Conservation (phyloP, 2,797 vertebrate species). For the Helicolenus hilgendorfi region DNA sequence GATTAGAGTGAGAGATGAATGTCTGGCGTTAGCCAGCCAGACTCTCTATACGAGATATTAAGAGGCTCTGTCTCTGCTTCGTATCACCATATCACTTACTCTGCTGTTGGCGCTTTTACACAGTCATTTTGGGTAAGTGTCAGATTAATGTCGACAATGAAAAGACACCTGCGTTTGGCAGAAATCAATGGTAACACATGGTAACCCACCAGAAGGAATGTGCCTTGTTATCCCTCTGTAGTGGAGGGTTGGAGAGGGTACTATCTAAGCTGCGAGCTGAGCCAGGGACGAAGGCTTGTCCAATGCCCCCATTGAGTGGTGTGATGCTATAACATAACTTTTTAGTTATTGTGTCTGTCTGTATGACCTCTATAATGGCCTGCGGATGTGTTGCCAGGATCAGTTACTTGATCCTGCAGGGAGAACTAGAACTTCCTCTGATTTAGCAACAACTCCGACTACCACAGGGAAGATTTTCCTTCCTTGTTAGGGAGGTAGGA, state of each 20-base stretch:
- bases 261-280: background rate
- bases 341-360: background rate
- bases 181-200: conserved; percentile 17
- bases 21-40: conserved; percentile 10
- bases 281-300: background rate
- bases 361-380: background rate
- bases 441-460: background rate
- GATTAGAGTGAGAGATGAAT: conserved; percentile 58
- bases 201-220: background rate
- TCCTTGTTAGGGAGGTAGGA: background rate
- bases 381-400: background rate
- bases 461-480: background rate
- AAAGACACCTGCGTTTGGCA: conserved; percentile 28
- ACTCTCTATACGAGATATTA: conserved; percentile 36
- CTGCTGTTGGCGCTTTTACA: conserved; percentile 23
- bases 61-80: conserved; percentile 46
- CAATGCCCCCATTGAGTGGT: background rate
- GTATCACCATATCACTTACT: conserved; percentile 31
- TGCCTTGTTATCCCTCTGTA: background rate
- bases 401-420: background rate
- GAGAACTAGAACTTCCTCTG: background rate
- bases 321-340: background rate
- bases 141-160: conserved; percentile 47
- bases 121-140: conserved; percentile 51
- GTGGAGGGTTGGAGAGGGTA: background rate